phyloP scores from a whole-genome alignment of 2,888 invertebrate genomes.

The Xanthia togata region DNA sequence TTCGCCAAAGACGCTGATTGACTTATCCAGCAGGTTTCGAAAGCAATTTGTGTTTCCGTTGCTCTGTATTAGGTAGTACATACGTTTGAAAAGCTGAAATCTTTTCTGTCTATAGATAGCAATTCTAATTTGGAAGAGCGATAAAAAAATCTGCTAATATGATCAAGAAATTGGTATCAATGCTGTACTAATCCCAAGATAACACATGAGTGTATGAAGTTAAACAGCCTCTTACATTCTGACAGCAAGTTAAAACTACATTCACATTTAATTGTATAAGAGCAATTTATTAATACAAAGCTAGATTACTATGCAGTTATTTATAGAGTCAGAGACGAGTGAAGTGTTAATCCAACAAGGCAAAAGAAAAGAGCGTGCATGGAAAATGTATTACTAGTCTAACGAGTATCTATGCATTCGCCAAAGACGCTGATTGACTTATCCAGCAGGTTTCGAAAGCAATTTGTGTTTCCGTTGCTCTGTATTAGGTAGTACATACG shows the following conservation, averaged over 20 bases:
- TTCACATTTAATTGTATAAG: constrained; percentile 6
- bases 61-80: neutral
- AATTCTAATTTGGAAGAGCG: neutral
- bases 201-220: neutral
- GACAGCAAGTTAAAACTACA: constrained; percentile 18
- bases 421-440: constrained; percentile 53
- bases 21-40: constrained; percentile 59
- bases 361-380: constrained; percentile 37
- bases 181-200: neutral
- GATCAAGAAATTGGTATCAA: neutral
- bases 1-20: constrained; percentile 49
- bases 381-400: constrained; percentile 40
- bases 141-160: neutral
- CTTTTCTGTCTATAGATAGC: neutral
- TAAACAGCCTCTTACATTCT: neutral
- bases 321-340: neutral
- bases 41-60: constrained; percentile 62
- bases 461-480: constrained; percentile 60
- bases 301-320: constrained; percentile 27
- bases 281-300: constrained; percentile 15
- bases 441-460: constrained; percentile 61
- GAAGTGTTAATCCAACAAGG: constrained; percentile 23
- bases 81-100: constrained; percentile 1
- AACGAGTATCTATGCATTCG: constrained; percentile 26
- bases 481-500: neutral